These are phyloP conservation scores for Notechis scutatus DNA, from an alignment of 2,113 vertebrate genomes.

Conservation along the genomic window DNA sequence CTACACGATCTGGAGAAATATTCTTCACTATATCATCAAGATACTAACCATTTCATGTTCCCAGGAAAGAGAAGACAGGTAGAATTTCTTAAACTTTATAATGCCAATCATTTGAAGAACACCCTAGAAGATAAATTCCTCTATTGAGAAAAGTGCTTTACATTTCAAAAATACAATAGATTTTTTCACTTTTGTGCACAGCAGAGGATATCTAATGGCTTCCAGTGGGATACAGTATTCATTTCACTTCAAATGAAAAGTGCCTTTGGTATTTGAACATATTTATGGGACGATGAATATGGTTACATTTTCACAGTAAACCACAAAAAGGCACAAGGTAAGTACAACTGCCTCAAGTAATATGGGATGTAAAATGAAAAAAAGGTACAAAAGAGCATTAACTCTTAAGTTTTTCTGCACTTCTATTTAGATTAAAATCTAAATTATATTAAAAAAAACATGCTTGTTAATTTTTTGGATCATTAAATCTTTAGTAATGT, in stretches of 20 bases:
- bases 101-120: constrained; percentile 2
- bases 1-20: neutral
- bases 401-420: neutral
- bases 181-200: constrained; percentile 24
- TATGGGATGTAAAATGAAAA: constrained; percentile 30
- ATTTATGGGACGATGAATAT: constrained; percentile 46
- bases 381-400: constrained; percentile 38
- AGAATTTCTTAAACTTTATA: neutral
- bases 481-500: constrained; percentile 23
- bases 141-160: constrained; percentile 23
- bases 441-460: neutral
- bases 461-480: neutral
- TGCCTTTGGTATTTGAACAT: constrained; percentile 34
- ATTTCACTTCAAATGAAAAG: constrained; percentile 54
- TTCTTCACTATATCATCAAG: neutral
- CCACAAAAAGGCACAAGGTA: constrained; percentile 47
- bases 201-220: constrained; percentile 35
- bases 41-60: neutral
- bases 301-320: constrained; percentile 43
- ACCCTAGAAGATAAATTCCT: constrained; percentile 29
- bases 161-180: constrained; percentile 30
- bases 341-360: constrained; percentile 48
- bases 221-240: constrained; percentile 48
- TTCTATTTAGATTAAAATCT: constrained; percentile 34
- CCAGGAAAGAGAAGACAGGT: neutral